Percentiles rank a stretch among this genome's conserved stretches.
These are phyloP conservation scores for Actinia equina DNA, from an alignment of 64 coral and sea anemone species.

Conservation along the genomic window DNA sequence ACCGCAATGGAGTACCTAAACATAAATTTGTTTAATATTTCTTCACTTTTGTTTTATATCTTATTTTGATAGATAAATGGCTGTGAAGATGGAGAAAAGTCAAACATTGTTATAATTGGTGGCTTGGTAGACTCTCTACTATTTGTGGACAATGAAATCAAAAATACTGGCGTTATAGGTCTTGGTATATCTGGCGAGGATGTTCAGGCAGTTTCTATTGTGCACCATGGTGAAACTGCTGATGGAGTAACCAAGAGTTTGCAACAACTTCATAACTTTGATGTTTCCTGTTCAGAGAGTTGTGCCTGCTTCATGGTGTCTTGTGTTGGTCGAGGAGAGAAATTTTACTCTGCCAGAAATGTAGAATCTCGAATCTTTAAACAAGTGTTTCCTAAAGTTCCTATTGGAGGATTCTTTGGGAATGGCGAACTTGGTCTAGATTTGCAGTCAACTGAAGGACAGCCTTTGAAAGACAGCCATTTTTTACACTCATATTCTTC, in stretches of 20 bases:
- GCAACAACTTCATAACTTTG: slow-evolving; percentile 42
- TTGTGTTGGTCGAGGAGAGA: slow-evolving; percentile 82
- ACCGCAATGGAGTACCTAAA: too few relatives aligned
- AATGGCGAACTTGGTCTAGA: slow-evolving; percentile 94
- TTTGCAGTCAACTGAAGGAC: slow-evolving; percentile 75
- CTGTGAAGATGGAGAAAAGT: slow-evolving; percentile 64
- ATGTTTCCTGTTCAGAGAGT: slow-evolving; percentile 45
- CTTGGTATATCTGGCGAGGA: slow-evolving; percentile 60
- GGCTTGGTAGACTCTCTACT: slow-evolving; percentile 83
- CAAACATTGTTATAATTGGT: slow-evolving; percentile 86
- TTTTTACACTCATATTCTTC: slow-evolving; percentile 91
- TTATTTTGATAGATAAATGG: slow-evolving; percentile 41
- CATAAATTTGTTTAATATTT: too few relatives aligned
- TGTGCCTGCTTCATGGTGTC: slow-evolving; percentile 93
- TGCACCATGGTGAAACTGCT: slow-evolving; percentile 82
- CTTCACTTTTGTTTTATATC: background rate
- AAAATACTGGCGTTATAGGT: slow-evolving; percentile 72
- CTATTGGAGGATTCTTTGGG: slow-evolving; percentile 82
- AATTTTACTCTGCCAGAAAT: slow-evolving; percentile 81
- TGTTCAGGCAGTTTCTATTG: slow-evolving; percentile 81
- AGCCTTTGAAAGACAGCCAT: slow-evolving; percentile 70
- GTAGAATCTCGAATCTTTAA: slow-evolving; percentile 84
- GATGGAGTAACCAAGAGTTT: slow-evolving; percentile 59
- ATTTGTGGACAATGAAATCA: slow-evolving; percentile 88
- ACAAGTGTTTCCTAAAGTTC: slow-evolving; percentile 80